Conservation (phyloP, 2,888 invertebrate genomes). For the Drosophila vallismaia region DNA sequence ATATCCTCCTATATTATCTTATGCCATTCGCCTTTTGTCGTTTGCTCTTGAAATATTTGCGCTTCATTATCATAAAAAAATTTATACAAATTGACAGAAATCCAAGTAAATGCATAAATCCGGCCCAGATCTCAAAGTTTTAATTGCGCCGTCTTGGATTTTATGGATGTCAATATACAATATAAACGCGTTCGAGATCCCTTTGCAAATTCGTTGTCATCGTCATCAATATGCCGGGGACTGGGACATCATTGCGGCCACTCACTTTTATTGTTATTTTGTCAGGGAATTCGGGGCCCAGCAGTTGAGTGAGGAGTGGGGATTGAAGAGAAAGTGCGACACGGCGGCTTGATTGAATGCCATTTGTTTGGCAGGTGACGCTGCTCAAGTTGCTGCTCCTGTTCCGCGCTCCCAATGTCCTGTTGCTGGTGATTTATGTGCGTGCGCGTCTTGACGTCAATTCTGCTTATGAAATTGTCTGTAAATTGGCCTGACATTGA, state of each 20-base stretch:
- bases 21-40: constrained; percentile 49
- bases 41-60: constrained; percentile 59
- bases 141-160: constrained; percentile 53
- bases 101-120: constrained; percentile 39
- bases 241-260: constrained; percentile 39
- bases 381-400: constrained; percentile 15
- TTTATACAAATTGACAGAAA: constrained; percentile 58
- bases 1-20: constrained; percentile 30
- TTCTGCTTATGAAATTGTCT: constrained; percentile 59
- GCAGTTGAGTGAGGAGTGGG: too few relatives aligned
- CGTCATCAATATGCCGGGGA: constrained; percentile 30
- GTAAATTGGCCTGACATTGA: constrained; percentile 67
- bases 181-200: constrained; percentile 34
- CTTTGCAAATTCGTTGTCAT: constrained; percentile 40
- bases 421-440: constrained; percentile 48
- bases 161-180: constrained; percentile 43
- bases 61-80: constrained; percentile 63
- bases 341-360: constrained; percentile 59
- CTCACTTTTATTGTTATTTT: constrained; percentile 52
- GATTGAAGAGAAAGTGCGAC: constrained; percentile 13
- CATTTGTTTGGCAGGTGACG: constrained; percentile 56
- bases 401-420: constrained; percentile 2
- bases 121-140: constrained; percentile 47
- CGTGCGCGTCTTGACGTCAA: constrained; percentile 47
- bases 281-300: constrained; percentile 18